Percentiles rank a stretch among this genome's conserved stretches.
Conservation (phyloP, 2,113 vertebrate genomes). For the Grus americana region DNA sequence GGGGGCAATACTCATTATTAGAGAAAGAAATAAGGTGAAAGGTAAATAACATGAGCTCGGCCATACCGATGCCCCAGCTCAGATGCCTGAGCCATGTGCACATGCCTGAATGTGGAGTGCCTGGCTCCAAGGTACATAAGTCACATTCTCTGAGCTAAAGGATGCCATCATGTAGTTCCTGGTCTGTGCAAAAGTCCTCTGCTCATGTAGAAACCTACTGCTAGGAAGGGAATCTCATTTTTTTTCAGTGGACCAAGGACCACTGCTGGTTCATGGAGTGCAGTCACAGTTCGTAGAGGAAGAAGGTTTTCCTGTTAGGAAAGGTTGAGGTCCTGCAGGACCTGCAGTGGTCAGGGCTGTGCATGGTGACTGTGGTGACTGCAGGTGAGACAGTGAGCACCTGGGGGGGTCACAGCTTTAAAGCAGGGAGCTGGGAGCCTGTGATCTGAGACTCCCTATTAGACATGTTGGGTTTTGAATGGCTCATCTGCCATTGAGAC, state of each 20-base stretch:
- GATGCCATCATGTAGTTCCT: background rate
- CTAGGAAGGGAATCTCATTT: background rate
- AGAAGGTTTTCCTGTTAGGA: background rate
- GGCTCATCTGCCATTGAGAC: background rate
- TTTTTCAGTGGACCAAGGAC: background rate
- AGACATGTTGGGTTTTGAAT: background rate
- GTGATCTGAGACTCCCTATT: background rate
- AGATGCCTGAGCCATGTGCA: background rate
- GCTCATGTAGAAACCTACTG: background rate
- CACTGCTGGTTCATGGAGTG: background rate
- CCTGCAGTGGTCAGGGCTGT: background rate
- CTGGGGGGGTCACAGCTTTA: background rate
- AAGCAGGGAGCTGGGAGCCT: background rate
- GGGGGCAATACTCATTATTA: background rate
- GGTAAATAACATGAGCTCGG: background rate
- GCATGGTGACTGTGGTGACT: background rate
- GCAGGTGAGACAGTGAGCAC: background rate
- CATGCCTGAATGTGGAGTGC: background rate
- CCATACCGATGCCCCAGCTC: background rate
- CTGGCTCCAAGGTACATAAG: background rate
- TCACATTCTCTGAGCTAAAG: background rate
- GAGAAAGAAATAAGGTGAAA: background rate
- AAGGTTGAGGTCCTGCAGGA: background rate
- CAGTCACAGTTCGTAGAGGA: background rate
- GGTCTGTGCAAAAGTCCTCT: background rate